Evolutionary conservation across 2,888 invertebrate species (phyloP), one percentile per base, ranked within the genome.

Genomic region (Caenorhabditis doughertyi): DNA sequence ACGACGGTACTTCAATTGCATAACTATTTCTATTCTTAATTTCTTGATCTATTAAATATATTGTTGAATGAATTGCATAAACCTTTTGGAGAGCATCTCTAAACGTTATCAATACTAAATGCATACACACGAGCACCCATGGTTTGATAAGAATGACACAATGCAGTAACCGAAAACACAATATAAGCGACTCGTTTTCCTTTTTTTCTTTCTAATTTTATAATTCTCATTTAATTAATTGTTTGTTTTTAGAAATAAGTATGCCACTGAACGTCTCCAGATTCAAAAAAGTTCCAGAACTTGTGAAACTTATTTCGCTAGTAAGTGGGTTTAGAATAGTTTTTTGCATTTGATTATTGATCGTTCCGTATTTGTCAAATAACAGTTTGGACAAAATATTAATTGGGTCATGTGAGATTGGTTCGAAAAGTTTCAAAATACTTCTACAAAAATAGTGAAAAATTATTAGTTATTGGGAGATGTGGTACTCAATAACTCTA

Each of bases 111-210:
- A 73, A 51, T 35, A n/a, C 21, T 4, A 47, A 18, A 47, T 18
- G 13, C 3, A 47, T 18, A 39, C 44, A 71, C 29, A 35, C 56
- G 58, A 39, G 39, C 7, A 51, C 27, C 29, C 55, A 27, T 27
- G n/a, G n/a, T n/a, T 21, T 53, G 73, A 73, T 64, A 73, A 73
- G 73, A 73, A 58, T 51, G 51, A 51, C 53, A 56, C 21, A 62
- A 72, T 72, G 64, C 23, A 73, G 73, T 64, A 73, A 74, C 74
- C 42, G 68, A 67, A 67, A 76, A 76, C 67, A 65, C 35, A 55
- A 53, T 18, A 56, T 21, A 51, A 62, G 23, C 53, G 56, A 70
- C 39, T 51, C 35, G 13, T 16, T 58, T 56, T 70, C 23, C 44
- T 53, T 32, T 55, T 55, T 35, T 47, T 64, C 5, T 56, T 23